These are phyloP conservation scores for Candoia aspera DNA, from an alignment of 2,113 vertebrate species.

Conservation along the genomic window DNA sequence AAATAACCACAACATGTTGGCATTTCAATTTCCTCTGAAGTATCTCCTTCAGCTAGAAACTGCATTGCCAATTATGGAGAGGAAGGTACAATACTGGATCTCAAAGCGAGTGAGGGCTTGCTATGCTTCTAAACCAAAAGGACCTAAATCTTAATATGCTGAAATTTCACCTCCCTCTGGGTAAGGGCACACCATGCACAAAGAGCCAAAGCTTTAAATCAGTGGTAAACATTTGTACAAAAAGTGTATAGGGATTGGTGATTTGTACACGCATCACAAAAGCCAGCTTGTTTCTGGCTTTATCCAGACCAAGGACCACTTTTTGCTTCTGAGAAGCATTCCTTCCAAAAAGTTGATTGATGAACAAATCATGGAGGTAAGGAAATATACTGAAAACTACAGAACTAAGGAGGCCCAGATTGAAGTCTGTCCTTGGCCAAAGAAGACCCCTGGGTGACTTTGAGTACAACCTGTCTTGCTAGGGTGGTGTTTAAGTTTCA, in stretches of 20 bases:
- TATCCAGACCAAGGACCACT: not conserved
- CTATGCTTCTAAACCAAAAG: too few species aligned
- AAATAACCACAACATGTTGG: not conserved
- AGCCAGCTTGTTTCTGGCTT: not conserved
- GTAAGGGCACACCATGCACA: not conserved
- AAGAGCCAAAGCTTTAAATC: not conserved
- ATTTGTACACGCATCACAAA: not conserved
- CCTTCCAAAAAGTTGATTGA: not conserved
- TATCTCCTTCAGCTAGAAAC: conserved; percentile 4
- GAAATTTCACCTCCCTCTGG: not conserved
- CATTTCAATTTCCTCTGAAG: conserved; percentile 29
- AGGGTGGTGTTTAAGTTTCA: not conserved
- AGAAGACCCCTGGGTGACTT: not conserved
- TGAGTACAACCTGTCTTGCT: not conserved
- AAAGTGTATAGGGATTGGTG: not conserved
- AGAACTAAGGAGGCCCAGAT: not conserved
- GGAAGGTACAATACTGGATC: not conserved
- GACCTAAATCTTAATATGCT: not conserved
- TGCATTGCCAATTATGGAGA: not conserved
- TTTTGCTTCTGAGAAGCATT: not conserved
- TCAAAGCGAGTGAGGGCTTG: too few species aligned
- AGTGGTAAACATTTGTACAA: not conserved
- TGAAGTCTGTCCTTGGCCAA: not conserved
- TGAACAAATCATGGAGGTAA: not conserved
- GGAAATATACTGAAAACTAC: not conserved